Percentiles rank a stretch among this genome's conserved stretches.
phyloP scores from a whole-genome alignment of 1,140 invertebrate genomes.

The Drepana arcuata region DNA sequence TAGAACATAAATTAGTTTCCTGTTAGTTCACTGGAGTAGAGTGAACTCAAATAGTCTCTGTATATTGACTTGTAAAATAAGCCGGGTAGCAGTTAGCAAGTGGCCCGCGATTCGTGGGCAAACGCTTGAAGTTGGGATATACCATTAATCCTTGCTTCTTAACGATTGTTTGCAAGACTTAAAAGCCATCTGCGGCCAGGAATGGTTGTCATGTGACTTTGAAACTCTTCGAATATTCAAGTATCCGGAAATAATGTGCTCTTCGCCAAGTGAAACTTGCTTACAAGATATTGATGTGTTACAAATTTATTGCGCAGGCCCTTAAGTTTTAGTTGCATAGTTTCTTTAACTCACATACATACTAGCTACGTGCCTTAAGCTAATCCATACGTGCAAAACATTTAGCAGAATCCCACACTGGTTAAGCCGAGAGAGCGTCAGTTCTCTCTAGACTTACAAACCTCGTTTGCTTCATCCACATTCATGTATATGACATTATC shows the following conservation, averaged over 20 bases:
- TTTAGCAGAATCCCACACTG: too few species aligned
- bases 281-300: slow-evolving; percentile 13
- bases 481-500: too few species aligned
- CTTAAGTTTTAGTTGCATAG: not conserved
- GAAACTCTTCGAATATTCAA: slow-evolving; percentile 21
- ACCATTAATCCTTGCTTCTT: slow-evolving; percentile 33
- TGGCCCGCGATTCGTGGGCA: slow-evolving; percentile 14
- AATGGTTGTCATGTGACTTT: slow-evolving; percentile 19
- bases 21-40: slow-evolving; percentile 11
- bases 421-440: too few species aligned
- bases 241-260: too few species aligned
- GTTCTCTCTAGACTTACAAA: too few species aligned
- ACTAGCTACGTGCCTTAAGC: not conserved
- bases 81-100: slow-evolving; percentile 18
- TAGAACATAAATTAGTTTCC: slow-evolving; percentile 21
- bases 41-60: slow-evolving; percentile 4
- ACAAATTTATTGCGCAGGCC: slow-evolving; percentile 20
- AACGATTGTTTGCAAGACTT: slow-evolving; percentile 42
- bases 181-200: slow-evolving; percentile 31
- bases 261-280: too few species aligned
- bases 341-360: not conserved
- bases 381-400: not conserved
- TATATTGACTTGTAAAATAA: slow-evolving; percentile 16
- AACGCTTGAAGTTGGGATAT: slow-evolving; percentile 13
- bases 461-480: too few species aligned